Base-by-base conservation (phyloP, 2,888 invertebrate species). In the Dascillus cervinus region DNA sequence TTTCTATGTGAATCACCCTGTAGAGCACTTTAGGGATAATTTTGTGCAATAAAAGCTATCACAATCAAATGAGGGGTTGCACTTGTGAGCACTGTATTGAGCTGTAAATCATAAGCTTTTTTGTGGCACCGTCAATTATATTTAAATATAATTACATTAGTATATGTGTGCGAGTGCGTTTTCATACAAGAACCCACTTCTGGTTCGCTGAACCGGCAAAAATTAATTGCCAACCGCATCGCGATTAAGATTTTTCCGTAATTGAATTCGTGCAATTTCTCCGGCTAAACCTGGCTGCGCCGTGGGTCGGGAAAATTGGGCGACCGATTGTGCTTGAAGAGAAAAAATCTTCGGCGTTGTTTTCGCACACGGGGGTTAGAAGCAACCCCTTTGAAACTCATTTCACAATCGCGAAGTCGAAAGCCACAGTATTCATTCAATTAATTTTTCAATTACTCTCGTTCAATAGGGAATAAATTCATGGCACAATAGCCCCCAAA, bases 401-500 rank as follows among this genome's bases (percentile, higher is more conserved):
- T 32, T 34, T 29, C 30, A 38, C 26, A 56, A 55, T 52, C 39
- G 47, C 39, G 38, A 37, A 58, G 57, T 57, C 56, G 57, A 61
- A 58, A 58, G 57, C 58, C 58, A 56, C 59, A 56, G 53, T 56
- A 56, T 56, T 59, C 55, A 57, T 60, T 60, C 55, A 58, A 61
- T 62, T 60, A 60, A 59, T 59, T 60, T 62, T 60, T 60, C 60
- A 62, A 60, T 62, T 60, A 56, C 58, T 56, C 47, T 49, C 50
- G 52, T 52, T 55, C 50, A 56, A 54, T 54, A 32, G 55, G 55
- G 56, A 53, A 52, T 55, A 58, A 57, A 56, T 58, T 55, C 53
- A 51, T 47, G 45, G 45, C 32, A 56, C 53, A 57, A 58, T 50
- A 43, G n/a, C n/a, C n/a, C 41, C 44, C 37, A 51, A 55, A 53